phyloP scores from a whole-genome alignment of 2,113 vertebrate species.

The Circaetus cinerascens region DNA sequence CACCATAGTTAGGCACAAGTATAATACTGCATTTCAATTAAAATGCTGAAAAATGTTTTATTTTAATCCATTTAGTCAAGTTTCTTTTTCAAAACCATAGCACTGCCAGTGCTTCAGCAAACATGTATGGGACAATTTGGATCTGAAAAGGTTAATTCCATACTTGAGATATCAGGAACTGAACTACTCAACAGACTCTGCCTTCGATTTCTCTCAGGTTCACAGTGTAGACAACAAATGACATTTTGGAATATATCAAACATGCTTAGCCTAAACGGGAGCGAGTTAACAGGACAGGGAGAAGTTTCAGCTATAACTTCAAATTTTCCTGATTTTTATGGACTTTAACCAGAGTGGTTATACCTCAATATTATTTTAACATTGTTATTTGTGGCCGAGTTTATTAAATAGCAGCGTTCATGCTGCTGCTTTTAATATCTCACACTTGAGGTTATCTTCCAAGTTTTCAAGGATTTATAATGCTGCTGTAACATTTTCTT shows the following conservation, averaged over 20 bases:
- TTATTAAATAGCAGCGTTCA: constrained; percentile 6
- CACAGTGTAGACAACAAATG: background rate
- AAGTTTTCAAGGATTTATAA: constrained; percentile 70
- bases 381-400: constrained; percentile 48
- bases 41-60: background rate
- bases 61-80: background rate
- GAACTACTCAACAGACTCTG: background rate
- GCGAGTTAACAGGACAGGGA: background rate
- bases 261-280: background rate
- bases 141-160: background rate
- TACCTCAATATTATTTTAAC: constrained; percentile 53
- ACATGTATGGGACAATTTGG: background rate
- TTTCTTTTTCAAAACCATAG: background rate
- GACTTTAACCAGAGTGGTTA: constrained; percentile 40
- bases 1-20: background rate
- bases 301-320: constrained; percentile 30
- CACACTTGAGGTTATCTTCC: constrained; percentile 61
- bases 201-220: background rate
- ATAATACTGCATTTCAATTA: background rate
- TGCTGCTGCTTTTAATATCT: constrained; percentile 40
- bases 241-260: background rate
- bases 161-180: background rate
- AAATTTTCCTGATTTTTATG: constrained; percentile 62
- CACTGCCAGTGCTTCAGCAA: background rate
- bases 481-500: constrained; percentile 63